A percentile compares a stretch with the other conserved stretches of the same genome.
Conservation (phyloP, 2,113 vertebrate species). For the Rhabdornis inornatus region DNA sequence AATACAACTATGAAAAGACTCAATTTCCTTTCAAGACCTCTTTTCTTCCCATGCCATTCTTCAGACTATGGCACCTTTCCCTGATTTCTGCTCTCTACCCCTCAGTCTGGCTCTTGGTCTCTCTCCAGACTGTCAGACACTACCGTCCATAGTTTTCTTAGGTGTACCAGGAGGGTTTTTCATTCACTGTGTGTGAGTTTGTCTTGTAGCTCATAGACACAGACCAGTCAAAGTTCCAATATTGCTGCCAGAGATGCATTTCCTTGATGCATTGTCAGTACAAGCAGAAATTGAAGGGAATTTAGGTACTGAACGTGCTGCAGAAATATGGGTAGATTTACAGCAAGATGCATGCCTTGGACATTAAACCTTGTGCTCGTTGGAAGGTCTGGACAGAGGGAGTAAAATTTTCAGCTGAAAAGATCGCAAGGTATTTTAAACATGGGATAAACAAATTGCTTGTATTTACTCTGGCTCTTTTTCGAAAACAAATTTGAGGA, state of each 20-base stretch:
- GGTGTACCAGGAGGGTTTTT: not conserved
- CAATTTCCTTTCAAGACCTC: not conserved
- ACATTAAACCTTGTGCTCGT: not conserved
- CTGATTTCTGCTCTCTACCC: not conserved
- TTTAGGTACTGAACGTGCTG: not conserved
- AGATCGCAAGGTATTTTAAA: not conserved
- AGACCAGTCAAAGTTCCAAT: not conserved
- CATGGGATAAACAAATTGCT: not conserved
- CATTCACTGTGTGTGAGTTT: not conserved
- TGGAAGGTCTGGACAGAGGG: not conserved
- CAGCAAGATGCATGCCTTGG: not conserved
- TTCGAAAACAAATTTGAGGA: not conserved
- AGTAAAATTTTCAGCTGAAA: not conserved
- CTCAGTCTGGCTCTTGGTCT: not conserved
- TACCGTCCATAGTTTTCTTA: not conserved
- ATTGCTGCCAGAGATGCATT: not conserved
- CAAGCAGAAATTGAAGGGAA: not conserved
- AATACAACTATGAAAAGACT: no score
- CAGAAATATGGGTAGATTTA: not conserved
- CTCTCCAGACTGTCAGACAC: not conserved
- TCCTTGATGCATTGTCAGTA: not conserved
- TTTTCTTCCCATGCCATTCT: not conserved
- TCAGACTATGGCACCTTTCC: not conserved
- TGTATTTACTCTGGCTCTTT: not conserved
- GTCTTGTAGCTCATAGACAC: not conserved